These are phyloP conservation scores for Adrianichthys oophorus DNA, from an alignment of 2,797 vertebrate genomes.

Conservation along the genomic window DNA sequence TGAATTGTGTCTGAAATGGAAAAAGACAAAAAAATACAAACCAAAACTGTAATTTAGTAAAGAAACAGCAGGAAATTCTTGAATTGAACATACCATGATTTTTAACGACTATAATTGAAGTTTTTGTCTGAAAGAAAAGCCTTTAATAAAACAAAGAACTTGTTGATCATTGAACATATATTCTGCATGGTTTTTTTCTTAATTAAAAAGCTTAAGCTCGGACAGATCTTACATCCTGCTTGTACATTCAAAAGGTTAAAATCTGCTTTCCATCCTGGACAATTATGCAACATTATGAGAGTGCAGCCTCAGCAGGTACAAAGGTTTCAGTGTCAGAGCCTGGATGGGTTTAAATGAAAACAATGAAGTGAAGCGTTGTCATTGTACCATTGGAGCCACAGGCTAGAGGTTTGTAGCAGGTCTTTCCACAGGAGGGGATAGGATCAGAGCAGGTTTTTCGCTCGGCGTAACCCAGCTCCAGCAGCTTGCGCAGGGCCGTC, in stretches of 20 bases:
- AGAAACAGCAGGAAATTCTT: too few species aligned
- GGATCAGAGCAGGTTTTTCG: constrained; percentile 88
- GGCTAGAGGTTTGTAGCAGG: constrained; percentile 88
- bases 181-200: too few species aligned
- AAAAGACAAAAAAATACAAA: background rate
- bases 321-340: background rate
- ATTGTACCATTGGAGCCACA: constrained; percentile 88
- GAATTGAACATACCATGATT: too few species aligned
- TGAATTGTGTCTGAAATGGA: constrained; percentile 87
- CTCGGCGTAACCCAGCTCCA: constrained; percentile 89
- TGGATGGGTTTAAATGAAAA: background rate
- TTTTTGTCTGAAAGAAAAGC: background rate
- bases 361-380: too few species aligned
- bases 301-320: background rate
- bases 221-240: background rate
- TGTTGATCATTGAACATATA: too few species aligned
- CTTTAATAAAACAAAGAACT: background rate
- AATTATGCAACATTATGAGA: too few species aligned
- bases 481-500: constrained; percentile 88
- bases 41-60: too few species aligned
- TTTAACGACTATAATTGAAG: background rate
- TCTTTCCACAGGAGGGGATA: constrained; percentile 93
- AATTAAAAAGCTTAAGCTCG: too few species aligned
- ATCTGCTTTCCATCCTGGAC: too few species aligned
- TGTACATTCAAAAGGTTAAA: background rate